A percentile compares a stretch with the other conserved stretches of the same genome.
phyloP scores from a whole-genome alignment of 1,140 invertebrate genomes.

The Pseudachorutes palmiensis region DNA sequence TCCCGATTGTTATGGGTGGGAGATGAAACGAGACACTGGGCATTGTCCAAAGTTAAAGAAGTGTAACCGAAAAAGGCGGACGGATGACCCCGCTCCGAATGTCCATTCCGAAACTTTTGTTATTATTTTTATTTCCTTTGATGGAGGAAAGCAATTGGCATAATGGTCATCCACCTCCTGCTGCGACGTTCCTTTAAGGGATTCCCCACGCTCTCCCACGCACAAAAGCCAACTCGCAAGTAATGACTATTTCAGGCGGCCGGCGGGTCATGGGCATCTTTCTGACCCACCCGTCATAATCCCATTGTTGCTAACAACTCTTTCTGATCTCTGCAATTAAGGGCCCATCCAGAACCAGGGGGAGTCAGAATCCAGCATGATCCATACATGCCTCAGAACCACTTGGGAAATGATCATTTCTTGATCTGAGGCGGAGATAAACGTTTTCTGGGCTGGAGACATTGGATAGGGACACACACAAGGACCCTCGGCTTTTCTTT shows the following conservation, averaged over 20 bases:
- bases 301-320: background rate
- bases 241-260: slow-evolving; percentile 29
- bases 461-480: background rate
- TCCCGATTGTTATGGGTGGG: background rate
- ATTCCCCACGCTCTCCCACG: slow-evolving; percentile 24
- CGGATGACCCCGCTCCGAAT: background rate
- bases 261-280: no score
- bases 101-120: background rate
- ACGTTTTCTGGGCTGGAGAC: background rate
- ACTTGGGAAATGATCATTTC: slow-evolving; percentile 12
- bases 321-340: no score
- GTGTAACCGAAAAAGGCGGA: background rate
- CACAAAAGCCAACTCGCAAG: slow-evolving; percentile 20
- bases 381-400: background rate
- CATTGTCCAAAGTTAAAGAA: slow-evolving; percentile 4
- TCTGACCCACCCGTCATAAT: background rate
- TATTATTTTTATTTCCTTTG: slow-evolving; percentile 12
- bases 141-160: slow-evolving; percentile 30
- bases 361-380: background rate
- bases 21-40: background rate
- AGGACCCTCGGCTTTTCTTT: slow-evolving; percentile 11
- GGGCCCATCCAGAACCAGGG: background rate
- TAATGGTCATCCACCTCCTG: slow-evolving; percentile 35
- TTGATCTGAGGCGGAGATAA: background rate
- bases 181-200: slow-evolving; percentile 6